A percentile compares a stretch with the other conserved stretches of the same genome.
These are phyloP conservation scores for Drosophila setifemur DNA, from an alignment of 1,140 invertebrate genomes.

Conservation along the genomic window DNA sequence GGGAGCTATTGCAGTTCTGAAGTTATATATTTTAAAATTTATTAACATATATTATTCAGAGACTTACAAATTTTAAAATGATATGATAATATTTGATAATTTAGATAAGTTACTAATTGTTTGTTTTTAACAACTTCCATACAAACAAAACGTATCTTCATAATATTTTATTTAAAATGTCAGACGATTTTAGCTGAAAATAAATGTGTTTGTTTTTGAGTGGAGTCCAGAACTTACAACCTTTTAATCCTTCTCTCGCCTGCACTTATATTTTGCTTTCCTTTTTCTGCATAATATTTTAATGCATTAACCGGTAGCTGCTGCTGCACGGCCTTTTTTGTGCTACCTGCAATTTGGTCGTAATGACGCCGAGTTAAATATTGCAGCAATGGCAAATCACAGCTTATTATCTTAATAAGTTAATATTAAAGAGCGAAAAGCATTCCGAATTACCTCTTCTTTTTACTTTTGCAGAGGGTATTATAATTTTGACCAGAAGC, in stretches of 20 bases:
- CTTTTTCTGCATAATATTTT: conserved; percentile 47
- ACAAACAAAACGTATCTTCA: no score
- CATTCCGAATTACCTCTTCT: conserved; percentile 10
- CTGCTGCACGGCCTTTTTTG: conserved; percentile 15
- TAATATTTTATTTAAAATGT: no score
- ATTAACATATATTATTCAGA: neutral
- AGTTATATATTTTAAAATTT: no score
- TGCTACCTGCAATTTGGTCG: conserved; percentile 33
- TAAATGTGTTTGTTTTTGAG: neutral
- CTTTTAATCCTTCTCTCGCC: neutral
- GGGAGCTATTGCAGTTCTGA: no score
- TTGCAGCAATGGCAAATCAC: conserved; percentile 34
- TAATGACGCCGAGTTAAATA: conserved; percentile 42
- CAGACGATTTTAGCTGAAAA: no score
- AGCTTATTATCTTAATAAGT: conserved; percentile 58
- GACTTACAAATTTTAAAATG: no score
- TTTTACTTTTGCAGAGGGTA: no score
- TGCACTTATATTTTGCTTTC: neutral
- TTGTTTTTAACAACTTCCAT: no score
- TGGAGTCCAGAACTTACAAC: neutral
- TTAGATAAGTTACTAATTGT: no score
- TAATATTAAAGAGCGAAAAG: conserved; percentile 47
- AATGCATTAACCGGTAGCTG: conserved; percentile 55
- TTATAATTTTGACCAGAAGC: no score
- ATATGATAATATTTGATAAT: no score